Evolutionary conservation across 1,140 invertebrate genomes (phyloP), one percentile per base, ranked within the genome.

Genomic region (Potamilus streckersoni): DNA sequence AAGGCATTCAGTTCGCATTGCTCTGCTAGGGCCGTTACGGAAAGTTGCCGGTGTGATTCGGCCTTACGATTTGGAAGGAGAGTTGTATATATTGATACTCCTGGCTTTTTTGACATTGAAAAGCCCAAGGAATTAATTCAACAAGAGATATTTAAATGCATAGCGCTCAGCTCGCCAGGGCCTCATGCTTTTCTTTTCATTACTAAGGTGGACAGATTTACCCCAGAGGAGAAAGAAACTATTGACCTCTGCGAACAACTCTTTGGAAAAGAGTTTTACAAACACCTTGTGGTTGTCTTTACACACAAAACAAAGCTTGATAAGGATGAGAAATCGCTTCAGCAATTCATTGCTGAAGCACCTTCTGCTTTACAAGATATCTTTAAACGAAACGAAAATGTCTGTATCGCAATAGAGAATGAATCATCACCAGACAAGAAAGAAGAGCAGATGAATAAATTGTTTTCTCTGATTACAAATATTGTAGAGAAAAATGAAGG

Each of bases 81-180:
- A 49, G 23, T 81, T 16, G 38, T 56, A 20, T 69, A 79, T 58
- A 74, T 79, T 2, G 79, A 81, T 55, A 81, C 79, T 19, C 77
- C 77, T 12, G 70, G 69, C 11, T 74, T 74, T 56, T 79, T 73
- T 67, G 79, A 79, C 67, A 73, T 67, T 16, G 13, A 38, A 16
- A 75, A 61, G 20, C 58, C 67, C 38, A 73, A 76, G 19, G 49
- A 56, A 17, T 20, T 69, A 15, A 65, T 76, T 27, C 57, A 64
- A 27, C 69, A 23, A 2, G 65, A 75, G 58, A 27, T 81, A 13
- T 61, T 74, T 1, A 74, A 73, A 20, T 57, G 65, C 49, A 61
- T 73, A 12, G 74, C 63, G 14, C 23, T 73, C 14, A 64, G 68
- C 17, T 60, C 75, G n/a, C 79, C 79, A n/a, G 79, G 79, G 49